Evolutionary conservation across 2,797 vertebrate genomes (phyloP).

Genomic region (Ispidina lecontei): DNA sequence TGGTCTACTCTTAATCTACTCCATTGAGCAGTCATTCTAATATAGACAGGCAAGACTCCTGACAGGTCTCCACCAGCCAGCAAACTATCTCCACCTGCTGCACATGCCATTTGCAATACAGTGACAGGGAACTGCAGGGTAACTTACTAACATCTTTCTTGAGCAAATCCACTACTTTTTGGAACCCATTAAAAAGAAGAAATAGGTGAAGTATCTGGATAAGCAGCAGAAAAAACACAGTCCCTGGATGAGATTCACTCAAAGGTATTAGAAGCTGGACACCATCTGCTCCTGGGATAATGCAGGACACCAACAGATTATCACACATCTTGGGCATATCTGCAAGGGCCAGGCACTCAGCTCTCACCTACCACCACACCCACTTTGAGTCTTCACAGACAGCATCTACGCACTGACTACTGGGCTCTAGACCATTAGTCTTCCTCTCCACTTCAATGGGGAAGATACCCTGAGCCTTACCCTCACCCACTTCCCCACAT

Average conservation of each 20-base stretch:
- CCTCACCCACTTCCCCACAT: not conserved
- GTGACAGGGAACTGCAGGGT: not conserved
- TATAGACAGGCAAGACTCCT: not conserved
- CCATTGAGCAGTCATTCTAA: not conserved
- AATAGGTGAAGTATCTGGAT: not conserved
- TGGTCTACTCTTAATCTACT: not conserved
- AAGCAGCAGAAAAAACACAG: not conserved
- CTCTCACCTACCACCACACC: not conserved
- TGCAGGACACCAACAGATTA: not conserved
- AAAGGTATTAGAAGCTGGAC: not conserved
- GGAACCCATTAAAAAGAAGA: not conserved
- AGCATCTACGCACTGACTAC: not conserved
- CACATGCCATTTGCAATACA: not conserved
- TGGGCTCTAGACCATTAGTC: not conserved
- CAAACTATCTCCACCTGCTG: not conserved
- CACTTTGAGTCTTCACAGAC: not conserved
- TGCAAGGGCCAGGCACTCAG: not conserved
- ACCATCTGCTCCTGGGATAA: not conserved
- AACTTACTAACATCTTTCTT: not conserved
- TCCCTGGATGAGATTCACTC: not conserved
- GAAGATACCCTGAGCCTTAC: not conserved
- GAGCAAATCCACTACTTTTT: not conserved
- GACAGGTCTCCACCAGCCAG: not conserved
- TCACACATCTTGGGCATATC: not conserved
- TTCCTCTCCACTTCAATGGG: rapidly evolving